These are phyloP conservation scores for Notamacropus eugenii DNA, from an alignment of 2,797 vertebrate genomes.

Conservation along the genomic window DNA sequence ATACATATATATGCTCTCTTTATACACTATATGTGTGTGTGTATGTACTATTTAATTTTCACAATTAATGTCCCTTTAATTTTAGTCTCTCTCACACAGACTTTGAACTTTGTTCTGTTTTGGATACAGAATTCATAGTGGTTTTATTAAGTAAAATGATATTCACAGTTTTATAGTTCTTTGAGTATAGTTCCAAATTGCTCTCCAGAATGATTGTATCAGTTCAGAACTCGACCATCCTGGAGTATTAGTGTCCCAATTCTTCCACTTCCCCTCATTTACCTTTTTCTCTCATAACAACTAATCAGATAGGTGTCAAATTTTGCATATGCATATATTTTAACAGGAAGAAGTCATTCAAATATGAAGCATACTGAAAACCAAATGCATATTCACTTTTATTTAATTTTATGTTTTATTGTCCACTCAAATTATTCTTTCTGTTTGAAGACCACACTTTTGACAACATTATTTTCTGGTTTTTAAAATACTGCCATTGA, in stretches of 20 bases:
- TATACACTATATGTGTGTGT: no score
- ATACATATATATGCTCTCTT: no score
- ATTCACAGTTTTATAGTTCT: background rate
- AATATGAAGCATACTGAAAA: background rate
- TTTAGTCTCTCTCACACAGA: no score
- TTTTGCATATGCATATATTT: background rate
- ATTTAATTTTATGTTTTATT: background rate
- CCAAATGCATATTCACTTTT: background rate
- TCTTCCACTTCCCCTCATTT: background rate
- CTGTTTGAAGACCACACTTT: background rate
- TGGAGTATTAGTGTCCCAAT: background rate
- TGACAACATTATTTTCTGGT: background rate
- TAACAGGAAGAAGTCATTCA: background rate
- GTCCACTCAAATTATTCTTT: background rate
- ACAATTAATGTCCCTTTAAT: no score
- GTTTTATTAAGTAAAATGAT: background rate
- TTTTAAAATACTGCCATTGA: background rate
- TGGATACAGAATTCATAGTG: background rate
- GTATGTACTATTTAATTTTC: no score
- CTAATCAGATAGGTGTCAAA: background rate
- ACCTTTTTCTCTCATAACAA: background rate
- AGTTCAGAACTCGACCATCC: background rate
- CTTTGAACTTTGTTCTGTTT: no score
- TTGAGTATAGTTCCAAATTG: background rate
- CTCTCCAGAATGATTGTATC: background rate